Conservation (phyloP, 1,140 invertebrate species). For the Onthophagus taurus region DNA sequence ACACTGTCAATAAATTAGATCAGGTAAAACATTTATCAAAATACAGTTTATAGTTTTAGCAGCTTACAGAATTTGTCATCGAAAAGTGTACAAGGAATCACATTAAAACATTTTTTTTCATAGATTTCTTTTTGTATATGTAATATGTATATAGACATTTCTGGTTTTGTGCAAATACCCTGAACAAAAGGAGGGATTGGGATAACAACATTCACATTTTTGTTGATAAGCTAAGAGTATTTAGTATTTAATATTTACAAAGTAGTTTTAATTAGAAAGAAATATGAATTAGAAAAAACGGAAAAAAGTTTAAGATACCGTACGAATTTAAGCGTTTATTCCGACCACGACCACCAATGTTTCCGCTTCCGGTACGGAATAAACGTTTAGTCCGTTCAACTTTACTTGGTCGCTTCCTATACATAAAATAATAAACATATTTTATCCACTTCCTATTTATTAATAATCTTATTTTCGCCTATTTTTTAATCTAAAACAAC, state of each 20-base stretch:
- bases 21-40: conserved; percentile 13
- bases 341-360: neutral
- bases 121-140: no score
- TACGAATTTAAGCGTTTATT: no score
- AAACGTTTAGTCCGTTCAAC: no score
- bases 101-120: no score
- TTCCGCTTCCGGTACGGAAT: neutral
- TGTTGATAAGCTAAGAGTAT: conserved; percentile 1
- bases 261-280: neutral
- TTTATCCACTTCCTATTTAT: no score
- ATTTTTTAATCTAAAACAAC: no score
- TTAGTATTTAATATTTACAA: neutral
- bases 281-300: neutral
- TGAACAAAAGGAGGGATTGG: conserved; percentile 10
- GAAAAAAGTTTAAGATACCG: neutral
- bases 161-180: conserved; percentile 14
- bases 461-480: no score
- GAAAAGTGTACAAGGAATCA: no score
- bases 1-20: conserved; percentile 3
- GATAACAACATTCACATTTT: conserved; percentile 2
- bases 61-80: no score
- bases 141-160: no score
- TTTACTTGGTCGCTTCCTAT: no score
- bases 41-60: conserved; percentile 3
- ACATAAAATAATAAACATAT: no score